phyloP scores from a whole-genome alignment of 2,888 invertebrate species.

The Macaria notata region DNA sequence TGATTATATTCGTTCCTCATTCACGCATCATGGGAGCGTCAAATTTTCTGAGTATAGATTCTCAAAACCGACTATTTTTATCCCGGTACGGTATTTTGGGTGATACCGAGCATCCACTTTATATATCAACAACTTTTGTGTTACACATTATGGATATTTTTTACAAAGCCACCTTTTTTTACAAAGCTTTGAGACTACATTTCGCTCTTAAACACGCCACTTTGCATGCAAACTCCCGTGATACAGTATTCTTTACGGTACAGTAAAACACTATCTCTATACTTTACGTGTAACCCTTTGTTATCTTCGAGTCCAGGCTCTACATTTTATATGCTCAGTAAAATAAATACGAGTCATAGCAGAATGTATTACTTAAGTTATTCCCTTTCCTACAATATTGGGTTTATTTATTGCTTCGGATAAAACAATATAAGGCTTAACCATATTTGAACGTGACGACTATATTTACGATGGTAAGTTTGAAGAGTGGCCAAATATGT shows the following conservation, averaged over 20 bases:
- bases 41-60: no score
- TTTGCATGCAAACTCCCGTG: slow-evolving; percentile 26
- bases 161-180: no score
- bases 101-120: no score
- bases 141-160: no score
- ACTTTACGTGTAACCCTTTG: slow-evolving; percentile 27
- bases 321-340: slow-evolving; percentile 28
- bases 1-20: no score
- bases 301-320: slow-evolving; percentile 26
- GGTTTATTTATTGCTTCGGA: slow-evolving; percentile 17
- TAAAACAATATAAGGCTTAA: neutral
- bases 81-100: no score
- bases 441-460: neutral
- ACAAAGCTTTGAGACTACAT: neutral
- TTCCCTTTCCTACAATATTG: slow-evolving; percentile 23
- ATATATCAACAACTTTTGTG: no score
- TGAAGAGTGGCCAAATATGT: no score
- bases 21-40: no score
- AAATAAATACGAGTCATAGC: slow-evolving; percentile 28
- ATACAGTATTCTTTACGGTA: slow-evolving; percentile 26
- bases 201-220: slow-evolving; percentile 8
- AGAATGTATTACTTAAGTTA: slow-evolving; percentile 24
- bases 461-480: no score
- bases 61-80: no score
- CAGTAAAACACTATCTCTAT: slow-evolving; percentile 26